A percentile compares a stretch with the other conserved stretches of the same genome.
Evolutionary conservation across 2,113 vertebrate genomes (phyloP).

Genomic region (Solea solea): DNA sequence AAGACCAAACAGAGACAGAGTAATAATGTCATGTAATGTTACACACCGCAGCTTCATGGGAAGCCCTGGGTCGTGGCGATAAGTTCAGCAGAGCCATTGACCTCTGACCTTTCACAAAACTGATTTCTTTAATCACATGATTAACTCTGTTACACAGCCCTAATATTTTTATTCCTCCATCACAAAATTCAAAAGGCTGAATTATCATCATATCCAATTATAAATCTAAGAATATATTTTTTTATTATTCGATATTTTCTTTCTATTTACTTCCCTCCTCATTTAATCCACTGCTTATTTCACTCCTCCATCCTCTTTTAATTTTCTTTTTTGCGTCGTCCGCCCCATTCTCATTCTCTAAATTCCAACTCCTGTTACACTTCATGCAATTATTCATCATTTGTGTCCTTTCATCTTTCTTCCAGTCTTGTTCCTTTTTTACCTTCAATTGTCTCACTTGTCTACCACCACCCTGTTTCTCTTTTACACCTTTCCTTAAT

Average conservation of each 20-base stretch:
- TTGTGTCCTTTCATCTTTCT: conserved; percentile 20
- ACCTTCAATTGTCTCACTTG: conserved; percentile 4
- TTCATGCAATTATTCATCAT: conserved; percentile 17
- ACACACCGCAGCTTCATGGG: no score
- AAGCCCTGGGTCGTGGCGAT: no score
- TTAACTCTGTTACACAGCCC: no score
- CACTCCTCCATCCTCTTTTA: conserved; percentile 1
- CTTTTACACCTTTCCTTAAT: conserved; percentile 15
- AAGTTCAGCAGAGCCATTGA: no score
- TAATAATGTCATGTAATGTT: no score
- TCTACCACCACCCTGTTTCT: not conserved
- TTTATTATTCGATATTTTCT: not conserved
- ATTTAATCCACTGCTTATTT: not conserved
- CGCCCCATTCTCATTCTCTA: not conserved
- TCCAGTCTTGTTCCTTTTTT: not conserved
- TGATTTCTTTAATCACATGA: no score
- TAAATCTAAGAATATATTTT: no score
- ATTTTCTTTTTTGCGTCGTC: conserved; percentile 14
- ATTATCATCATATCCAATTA: no score
- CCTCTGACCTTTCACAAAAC: no score
- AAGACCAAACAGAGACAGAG: no score
- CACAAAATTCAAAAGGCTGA: no score
- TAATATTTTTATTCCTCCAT: no score
- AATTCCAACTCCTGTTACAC: conserved; percentile 8
- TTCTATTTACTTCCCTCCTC: not conserved